A percentile compares a stretch with the other conserved stretches of the same genome.
Evolutionary conservation across 1,140 invertebrate species (phyloP).

Genomic region (Drosophila sulfurigaster): DNA sequence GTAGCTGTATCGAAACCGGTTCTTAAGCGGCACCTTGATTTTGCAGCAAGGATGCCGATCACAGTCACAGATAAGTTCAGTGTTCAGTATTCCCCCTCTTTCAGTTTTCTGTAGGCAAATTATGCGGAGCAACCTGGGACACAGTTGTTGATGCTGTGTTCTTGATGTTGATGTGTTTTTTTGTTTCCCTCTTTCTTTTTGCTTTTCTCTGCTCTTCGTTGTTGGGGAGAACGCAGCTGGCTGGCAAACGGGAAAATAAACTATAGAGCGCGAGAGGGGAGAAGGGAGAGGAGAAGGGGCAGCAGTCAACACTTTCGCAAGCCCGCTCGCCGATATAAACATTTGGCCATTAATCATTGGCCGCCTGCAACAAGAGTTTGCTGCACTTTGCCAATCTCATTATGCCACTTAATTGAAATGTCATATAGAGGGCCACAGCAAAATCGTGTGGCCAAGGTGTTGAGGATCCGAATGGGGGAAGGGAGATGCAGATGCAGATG

Average conservation of each 20-base stretch:
- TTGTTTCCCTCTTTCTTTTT: not conserved
- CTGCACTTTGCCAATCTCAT: slow-evolving; percentile 47
- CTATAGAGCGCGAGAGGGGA: not conserved
- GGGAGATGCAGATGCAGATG: no score
- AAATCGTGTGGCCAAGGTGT: not conserved
- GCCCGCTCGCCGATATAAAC: slow-evolving; percentile 37
- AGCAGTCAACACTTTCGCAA: slow-evolving; percentile 56
- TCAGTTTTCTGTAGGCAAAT: slow-evolving; percentile 49
- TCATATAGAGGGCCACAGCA: slow-evolving; percentile 34
- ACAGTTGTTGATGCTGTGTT: slow-evolving; percentile 26
- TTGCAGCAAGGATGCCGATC: slow-evolving; percentile 52
- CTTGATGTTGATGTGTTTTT: not conserved
- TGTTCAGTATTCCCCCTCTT: slow-evolving; percentile 1
- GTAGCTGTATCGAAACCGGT: slow-evolving; percentile 40
- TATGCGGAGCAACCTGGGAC: slow-evolving; percentile 30
- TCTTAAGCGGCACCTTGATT: slow-evolving; percentile 55
- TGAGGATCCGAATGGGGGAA: not conserved
- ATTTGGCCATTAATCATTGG: slow-evolving; percentile 55
- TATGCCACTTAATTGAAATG: slow-evolving; percentile 60
- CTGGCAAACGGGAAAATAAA: not conserved
- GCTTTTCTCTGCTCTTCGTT: not conserved
- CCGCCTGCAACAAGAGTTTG: slow-evolving; percentile 49
- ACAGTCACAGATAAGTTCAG: slow-evolving; percentile 30
- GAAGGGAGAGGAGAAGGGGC: not conserved
- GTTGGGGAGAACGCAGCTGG: not conserved